These are phyloP conservation scores for Diabrotica undecimpunctata DNA, from an alignment of 1,140 invertebrate species.

Conservation along the genomic window DNA sequence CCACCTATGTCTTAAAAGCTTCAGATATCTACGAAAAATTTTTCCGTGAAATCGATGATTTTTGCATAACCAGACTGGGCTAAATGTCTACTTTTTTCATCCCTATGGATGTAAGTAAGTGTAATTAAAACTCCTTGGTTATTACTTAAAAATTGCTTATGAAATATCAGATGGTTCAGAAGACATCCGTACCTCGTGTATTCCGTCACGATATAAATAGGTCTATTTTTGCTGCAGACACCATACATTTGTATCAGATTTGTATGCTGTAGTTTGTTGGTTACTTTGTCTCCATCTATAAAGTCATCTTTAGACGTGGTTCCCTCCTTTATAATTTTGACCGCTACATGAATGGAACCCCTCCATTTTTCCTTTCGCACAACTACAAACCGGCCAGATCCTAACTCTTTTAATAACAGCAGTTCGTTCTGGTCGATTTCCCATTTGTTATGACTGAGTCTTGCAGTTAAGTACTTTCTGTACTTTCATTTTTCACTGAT, in stretches of 20 bases:
- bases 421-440: conserved; percentile 90
- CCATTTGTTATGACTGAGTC: too few relatives aligned
- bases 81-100: too few relatives aligned
- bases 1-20: too few relatives aligned
- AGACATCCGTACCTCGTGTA: conserved; percentile 92
- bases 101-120: too few relatives aligned
- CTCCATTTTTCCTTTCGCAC: conserved; percentile 85
- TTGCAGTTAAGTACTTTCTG: too few relatives aligned
- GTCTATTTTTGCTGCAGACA: conserved; percentile 89
- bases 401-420: conserved; percentile 83
- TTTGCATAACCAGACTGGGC: too few relatives aligned
- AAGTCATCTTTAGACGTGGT: conserved; percentile 96
- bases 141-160: conserved; percentile 72
- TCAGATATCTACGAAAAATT: too few relatives aligned
- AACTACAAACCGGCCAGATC: conserved; percentile 94
- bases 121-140: conserved; percentile 78
- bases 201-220: conserved; percentile 94
- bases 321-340: conserved; percentile 97
- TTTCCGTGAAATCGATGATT: too few relatives aligned
- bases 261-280: conserved; percentile 89
- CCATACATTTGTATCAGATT: conserved; percentile 95
- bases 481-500: too few relatives aligned
- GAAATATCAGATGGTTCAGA: conserved; percentile 82
- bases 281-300: conserved; percentile 93
- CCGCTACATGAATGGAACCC: conserved; percentile 84